Evolutionary conservation across 2,113 vertebrate species (phyloP).

Genomic region (Ptyas mucosa): DNA sequence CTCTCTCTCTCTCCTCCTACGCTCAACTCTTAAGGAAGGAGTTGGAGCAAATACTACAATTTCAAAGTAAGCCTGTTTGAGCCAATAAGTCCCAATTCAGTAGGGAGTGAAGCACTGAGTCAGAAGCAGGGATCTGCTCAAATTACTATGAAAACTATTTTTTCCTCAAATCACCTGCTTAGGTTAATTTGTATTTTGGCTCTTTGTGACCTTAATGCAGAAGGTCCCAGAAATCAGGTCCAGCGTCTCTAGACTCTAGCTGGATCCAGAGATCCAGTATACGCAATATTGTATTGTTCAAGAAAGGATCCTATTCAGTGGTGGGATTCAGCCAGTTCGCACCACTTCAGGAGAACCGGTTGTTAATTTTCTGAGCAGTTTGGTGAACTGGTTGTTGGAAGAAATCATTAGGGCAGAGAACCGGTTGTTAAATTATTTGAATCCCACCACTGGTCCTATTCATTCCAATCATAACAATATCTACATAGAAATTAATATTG

Average conservation of each 20-base stretch:
- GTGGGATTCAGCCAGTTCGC: too few relatives aligned
- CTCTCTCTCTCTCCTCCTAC: constrained; percentile 6
- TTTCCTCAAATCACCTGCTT: not conserved
- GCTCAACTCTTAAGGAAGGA: fast-evolving
- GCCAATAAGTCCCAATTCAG: not conserved
- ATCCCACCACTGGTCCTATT: too few relatives aligned
- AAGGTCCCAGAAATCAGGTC: not conserved
- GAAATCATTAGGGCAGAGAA: too few relatives aligned
- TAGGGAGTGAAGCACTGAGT: not conserved
- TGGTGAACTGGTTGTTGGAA: too few relatives aligned
- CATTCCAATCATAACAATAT: not conserved
- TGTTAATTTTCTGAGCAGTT: too few relatives aligned
- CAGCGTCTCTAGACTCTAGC: not conserved
- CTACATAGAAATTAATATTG: not conserved
- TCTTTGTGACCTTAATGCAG: not conserved
- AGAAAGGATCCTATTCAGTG: too few relatives aligned
- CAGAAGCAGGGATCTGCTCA: constrained; percentile 25
- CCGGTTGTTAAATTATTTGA: too few relatives aligned
- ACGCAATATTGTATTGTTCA: not conserved
- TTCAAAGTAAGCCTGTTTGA: not conserved
- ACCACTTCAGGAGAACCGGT: too few relatives aligned
- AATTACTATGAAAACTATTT: not conserved
- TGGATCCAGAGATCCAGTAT: not conserved
- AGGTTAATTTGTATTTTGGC: not conserved
- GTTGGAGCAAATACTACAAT: not conserved